phyloP scores from a whole-genome alignment of 23 tunicate species.

The Halocynthia roretzi region DNA sequence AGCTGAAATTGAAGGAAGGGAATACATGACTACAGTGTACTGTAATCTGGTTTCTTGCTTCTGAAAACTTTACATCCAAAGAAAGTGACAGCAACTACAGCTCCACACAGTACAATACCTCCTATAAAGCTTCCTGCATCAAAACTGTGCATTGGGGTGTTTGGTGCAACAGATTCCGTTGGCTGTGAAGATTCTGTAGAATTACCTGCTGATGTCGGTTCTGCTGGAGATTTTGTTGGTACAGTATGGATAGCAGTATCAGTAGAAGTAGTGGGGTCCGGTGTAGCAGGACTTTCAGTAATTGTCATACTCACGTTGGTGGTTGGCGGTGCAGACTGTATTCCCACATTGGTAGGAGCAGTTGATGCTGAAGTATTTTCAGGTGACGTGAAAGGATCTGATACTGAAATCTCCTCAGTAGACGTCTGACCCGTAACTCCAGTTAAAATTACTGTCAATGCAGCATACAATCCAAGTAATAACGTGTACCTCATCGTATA shows the following conservation, averaged over 20 bases:
- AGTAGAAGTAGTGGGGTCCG: background rate
- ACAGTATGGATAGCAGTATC: background rate
- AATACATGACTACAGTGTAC: background rate
- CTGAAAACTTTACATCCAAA: background rate
- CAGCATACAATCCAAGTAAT: too few species aligned
- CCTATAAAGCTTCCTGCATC: conserved; percentile 20
- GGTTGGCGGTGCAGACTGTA: too few species aligned
- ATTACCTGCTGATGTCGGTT: background rate
- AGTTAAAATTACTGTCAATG: too few species aligned
- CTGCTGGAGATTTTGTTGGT: background rate
- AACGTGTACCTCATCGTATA: too few species aligned
- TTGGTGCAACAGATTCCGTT: background rate
- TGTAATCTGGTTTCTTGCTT: conserved; percentile 8
- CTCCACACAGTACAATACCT: conserved; percentile 12
- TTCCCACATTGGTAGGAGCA: too few species aligned
- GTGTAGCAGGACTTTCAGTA: background rate
- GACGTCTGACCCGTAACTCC: too few species aligned
- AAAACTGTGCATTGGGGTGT: background rate
- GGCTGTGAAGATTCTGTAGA: background rate
- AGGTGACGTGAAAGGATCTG: too few species aligned
- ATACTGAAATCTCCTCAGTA: too few species aligned
- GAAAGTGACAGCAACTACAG: background rate
- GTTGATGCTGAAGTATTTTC: too few species aligned
- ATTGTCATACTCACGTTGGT: too few species aligned
- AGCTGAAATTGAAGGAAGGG: too few species aligned